phyloP scores from a whole-genome alignment of 2,113 vertebrate genomes.

The Morone chrysops region DNA sequence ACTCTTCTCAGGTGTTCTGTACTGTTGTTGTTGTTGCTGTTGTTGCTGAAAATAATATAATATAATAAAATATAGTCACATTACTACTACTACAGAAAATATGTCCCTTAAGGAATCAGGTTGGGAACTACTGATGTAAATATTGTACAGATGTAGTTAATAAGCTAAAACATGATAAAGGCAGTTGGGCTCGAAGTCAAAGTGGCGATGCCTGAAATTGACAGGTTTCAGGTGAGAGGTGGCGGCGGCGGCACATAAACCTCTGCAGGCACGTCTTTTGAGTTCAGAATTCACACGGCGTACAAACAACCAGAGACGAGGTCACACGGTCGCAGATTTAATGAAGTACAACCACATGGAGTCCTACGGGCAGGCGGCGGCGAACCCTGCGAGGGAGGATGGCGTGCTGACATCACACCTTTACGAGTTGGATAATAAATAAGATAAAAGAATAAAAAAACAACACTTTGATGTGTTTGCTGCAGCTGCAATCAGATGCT shows the following conservation, averaged over 20 bases:
- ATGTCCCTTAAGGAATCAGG: no score
- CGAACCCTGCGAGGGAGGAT: neutral
- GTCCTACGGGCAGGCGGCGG: neutral
- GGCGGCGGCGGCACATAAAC: no score
- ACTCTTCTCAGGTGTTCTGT: no score
- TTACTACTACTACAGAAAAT: no score
- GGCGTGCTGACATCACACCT: neutral
- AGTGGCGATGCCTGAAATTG: neutral
- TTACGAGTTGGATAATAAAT: neutral
- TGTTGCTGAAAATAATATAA: no score
- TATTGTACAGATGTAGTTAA: neutral
- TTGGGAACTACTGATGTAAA: no score
- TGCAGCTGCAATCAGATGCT: conserved; percentile 40
- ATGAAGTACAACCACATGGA: neutral
- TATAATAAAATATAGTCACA: no score
- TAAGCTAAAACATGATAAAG: neutral
- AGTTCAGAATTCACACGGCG: neutral
- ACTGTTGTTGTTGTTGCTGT: no score
- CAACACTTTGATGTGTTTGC: conserved; percentile 39
- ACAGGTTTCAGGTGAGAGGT: no score
- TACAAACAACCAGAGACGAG: neutral
- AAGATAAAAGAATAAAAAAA: neutral
- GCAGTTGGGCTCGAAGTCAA: no score
- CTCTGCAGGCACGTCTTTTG: neutral
- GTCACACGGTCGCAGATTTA: conserved; percentile 38